A percentile compares a stretch with the other conserved stretches of the same genome.
Evolutionary conservation across 2,888 invertebrate species (phyloP).

Genomic region (Crioceris asparagi): DNA sequence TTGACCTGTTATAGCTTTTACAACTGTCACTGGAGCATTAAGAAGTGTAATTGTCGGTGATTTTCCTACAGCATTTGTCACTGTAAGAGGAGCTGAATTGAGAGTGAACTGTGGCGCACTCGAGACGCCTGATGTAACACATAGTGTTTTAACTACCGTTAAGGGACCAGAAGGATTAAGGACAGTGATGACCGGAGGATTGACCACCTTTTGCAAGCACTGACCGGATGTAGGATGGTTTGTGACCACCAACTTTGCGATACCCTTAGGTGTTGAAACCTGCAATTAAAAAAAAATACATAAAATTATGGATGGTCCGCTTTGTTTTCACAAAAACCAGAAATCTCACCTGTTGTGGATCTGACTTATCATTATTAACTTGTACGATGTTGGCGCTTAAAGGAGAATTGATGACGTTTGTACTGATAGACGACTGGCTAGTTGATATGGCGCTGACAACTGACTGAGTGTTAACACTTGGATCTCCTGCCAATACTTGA

Average conservation of each 20-base stretch:
- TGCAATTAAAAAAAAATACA: constrained; percentile 1
- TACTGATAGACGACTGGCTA: constrained; percentile 11
- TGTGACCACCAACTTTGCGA: constrained; percentile 27
- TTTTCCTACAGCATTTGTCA: constrained; percentile 29
- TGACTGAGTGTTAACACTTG: constrained; percentile 2
- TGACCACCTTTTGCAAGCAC: constrained; percentile 28
- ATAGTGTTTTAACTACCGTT: constrained; percentile 34
- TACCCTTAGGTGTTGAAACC: constrained; percentile 17
- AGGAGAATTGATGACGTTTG: constrained; percentile 11
- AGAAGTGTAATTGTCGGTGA: constrained; percentile 34
- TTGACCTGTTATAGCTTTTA: constrained; percentile 26
- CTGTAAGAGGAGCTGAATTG: constrained; percentile 31
- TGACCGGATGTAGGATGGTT: constrained; percentile 20
- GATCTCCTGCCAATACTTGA: constrained; percentile 10
- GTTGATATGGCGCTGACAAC: constrained; percentile 7
- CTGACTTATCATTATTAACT: constrained; percentile 9
- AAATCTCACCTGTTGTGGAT: constrained; percentile 3
- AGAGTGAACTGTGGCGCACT: constrained; percentile 34
- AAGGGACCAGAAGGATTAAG: constrained; percentile 34
- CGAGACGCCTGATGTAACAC: constrained; percentile 31
- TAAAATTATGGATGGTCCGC: no score
- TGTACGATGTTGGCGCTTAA: constrained; percentile 9
- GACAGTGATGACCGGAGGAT: constrained; percentile 35
- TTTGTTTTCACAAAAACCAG: no score
- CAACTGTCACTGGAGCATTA: constrained; percentile 34